Base-by-base conservation (phyloP, 2,113 vertebrate genomes). In the Sebastes schlegelii region DNA sequence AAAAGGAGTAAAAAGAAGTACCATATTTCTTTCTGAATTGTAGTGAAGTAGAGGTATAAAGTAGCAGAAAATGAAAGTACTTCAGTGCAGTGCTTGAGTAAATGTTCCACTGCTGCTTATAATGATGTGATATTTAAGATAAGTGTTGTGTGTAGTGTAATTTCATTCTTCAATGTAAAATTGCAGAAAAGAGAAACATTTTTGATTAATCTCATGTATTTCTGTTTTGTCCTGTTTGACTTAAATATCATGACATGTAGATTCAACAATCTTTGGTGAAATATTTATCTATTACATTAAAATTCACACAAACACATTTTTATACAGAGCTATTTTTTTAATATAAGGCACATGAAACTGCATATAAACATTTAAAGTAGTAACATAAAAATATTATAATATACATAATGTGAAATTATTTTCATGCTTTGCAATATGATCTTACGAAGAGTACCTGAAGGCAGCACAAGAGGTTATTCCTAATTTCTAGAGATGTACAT, bases 381-480 rank as follows among this genome's bases (percentile, higher is more conserved):
- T 21, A 4, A n/a, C 26, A 58, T 10, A 9, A 48, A 66, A 48
- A 45, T 46, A 57, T 52, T 40, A 17, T 80, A 55, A 63, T 19
- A 49, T 49, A 78, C 1, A 0, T 51, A 58, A 45, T 19, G 4
- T 58, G 43, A 80, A 61, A 52, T 34, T 1, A 52, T 58, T 60
- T 75, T 74, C 17, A 26, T 48, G 43, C 42, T 69, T 11, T 74
- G 34, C 8, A 13, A 17, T 6, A 17, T 52, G 8, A 54, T 14
- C 6, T 66, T n/a, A 61, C 0, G 0, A 48, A 54, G 16, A 58
- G 42, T 10, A 74, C 54, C 2, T 68, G 16, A 75, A 85, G 46
- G 69, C 65, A 85, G 65, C 71, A 78, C 62, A 40, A 57, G 9
- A 75, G 12, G n/a, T 67, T 19, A 14, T 4, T 23, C 3, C 8